phyloP scores from a whole-genome alignment of 2,888 invertebrate species.

The Drosophila longiperda region DNA sequence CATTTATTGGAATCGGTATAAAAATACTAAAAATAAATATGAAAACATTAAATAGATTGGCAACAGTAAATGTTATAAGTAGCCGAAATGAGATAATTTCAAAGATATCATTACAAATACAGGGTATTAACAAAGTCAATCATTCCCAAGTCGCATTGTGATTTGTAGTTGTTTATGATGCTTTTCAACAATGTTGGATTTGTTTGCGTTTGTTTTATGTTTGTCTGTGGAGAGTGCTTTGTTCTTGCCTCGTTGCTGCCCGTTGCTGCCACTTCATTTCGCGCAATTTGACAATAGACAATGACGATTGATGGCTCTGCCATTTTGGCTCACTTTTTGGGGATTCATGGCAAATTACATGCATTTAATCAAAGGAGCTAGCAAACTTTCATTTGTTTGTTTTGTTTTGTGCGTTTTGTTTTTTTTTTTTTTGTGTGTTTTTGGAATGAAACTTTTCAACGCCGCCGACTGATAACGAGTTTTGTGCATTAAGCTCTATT shows the following conservation, averaged over 20 bases:
- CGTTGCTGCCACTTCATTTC: conserved; percentile 54
- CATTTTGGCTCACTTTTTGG: conserved; percentile 18
- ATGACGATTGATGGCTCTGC: conserved; percentile 67
- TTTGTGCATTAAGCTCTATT: conserved; percentile 77
- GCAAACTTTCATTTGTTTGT: conserved; percentile 65
- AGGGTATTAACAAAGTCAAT: conserved; percentile 4
- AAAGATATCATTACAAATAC: not conserved
- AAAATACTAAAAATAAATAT: too few relatives aligned
- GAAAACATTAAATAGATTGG: too few relatives aligned
- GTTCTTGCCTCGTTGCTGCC: conserved; percentile 1
- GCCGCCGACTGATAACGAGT: conserved; percentile 75
- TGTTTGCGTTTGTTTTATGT: conserved; percentile 26
- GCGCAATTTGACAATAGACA: conserved; percentile 72
- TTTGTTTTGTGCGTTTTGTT: conserved; percentile 1
- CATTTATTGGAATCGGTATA: too few relatives aligned
- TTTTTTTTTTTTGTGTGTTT: not conserved
- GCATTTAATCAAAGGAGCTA: conserved; percentile 74
- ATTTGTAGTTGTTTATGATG: conserved; percentile 20
- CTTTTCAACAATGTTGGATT: conserved; percentile 33
- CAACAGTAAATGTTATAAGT: too few relatives aligned
- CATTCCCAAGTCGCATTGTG: not conserved
- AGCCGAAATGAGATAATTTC: not conserved
- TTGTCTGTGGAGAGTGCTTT: conserved; percentile 52
- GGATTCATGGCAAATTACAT: conserved; percentile 63
- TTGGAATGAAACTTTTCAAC: conserved; percentile 62